Conservation (phyloP, 2,797 vertebrate genomes). For the Falco cherrug region DNA sequence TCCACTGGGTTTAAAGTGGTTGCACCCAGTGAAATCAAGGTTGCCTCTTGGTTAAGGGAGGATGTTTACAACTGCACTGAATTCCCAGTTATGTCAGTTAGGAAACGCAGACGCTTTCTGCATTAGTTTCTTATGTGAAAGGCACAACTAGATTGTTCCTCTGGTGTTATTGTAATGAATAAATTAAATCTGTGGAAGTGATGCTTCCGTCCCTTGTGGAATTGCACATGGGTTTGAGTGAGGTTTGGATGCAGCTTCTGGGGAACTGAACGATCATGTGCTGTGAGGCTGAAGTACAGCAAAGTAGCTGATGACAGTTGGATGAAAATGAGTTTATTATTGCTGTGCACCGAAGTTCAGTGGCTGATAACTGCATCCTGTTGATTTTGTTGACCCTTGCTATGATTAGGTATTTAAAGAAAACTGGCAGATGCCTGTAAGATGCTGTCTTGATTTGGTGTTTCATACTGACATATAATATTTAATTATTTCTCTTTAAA, state of each 20-base stretch:
- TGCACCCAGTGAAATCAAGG: neutral
- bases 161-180: neutral
- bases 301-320: neutral
- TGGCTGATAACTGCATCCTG: neutral
- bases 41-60: neutral
- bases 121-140: neutral
- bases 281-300: neutral
- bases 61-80: neutral
- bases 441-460: neutral
- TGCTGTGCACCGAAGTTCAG: neutral
- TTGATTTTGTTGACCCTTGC: neutral
- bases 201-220: neutral
- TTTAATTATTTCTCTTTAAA: neutral
- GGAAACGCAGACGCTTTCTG: neutral
- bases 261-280: neutral
- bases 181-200: neutral
- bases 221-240: neutral
- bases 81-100: neutral
- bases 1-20: neutral
- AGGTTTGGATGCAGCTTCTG: neutral
- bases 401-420: neutral
- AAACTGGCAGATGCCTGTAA: neutral
- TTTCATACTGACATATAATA: neutral
- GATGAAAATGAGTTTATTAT: neutral
- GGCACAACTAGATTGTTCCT: neutral